These are phyloP conservation scores for Pseudolaguvia tuberculata DNA, from an alignment of 2,113 vertebrate genomes.

Conservation along the genomic window DNA sequence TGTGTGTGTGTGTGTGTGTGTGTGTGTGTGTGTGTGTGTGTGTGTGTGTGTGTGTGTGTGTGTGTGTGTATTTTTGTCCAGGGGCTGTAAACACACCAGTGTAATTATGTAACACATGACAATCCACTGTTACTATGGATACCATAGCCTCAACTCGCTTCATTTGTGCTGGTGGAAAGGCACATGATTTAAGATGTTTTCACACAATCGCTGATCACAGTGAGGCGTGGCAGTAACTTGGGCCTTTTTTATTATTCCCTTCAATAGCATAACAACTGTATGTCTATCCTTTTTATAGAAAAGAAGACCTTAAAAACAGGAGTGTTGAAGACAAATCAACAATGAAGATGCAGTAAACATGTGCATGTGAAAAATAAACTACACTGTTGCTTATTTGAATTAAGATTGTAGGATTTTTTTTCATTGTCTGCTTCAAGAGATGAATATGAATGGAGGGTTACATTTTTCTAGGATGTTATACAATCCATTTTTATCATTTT, in stretches of 20 bases:
- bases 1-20: too few species aligned
- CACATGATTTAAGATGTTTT: conserved; percentile 47
- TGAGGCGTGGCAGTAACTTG: conserved; percentile 29
- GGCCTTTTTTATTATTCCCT: conserved; percentile 18
- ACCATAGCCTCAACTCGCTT: conserved; percentile 58
- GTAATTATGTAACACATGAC: conserved; percentile 64
- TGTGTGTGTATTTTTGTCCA: conserved; percentile 53
- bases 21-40: too few species aligned
- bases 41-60: neutral
- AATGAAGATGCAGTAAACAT: conserved; percentile 22
- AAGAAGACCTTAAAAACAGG: conserved; percentile 20
- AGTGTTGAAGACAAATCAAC: conserved; percentile 11
- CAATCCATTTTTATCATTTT: conserved; percentile 4
- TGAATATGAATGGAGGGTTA: conserved; percentile 15
- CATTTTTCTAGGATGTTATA: conserved; percentile 1
- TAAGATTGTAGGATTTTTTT: conserved; percentile 29
- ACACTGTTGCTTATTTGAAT: conserved; percentile 18
- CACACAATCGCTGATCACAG: conserved; percentile 34
- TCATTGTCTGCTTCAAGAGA: conserved; percentile 8
- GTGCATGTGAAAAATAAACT: conserved; percentile 2
- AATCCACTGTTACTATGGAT: conserved; percentile 66
- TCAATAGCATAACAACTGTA: conserved; percentile 12
- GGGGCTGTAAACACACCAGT: conserved; percentile 59
- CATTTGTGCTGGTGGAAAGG: conserved; percentile 51
- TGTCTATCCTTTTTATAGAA: conserved; percentile 17